Evolutionary conservation across 2,797 vertebrate species (phyloP), one percentile per base, ranked within the genome.

Genomic region (Gephyroberyx darwinii): DNA sequence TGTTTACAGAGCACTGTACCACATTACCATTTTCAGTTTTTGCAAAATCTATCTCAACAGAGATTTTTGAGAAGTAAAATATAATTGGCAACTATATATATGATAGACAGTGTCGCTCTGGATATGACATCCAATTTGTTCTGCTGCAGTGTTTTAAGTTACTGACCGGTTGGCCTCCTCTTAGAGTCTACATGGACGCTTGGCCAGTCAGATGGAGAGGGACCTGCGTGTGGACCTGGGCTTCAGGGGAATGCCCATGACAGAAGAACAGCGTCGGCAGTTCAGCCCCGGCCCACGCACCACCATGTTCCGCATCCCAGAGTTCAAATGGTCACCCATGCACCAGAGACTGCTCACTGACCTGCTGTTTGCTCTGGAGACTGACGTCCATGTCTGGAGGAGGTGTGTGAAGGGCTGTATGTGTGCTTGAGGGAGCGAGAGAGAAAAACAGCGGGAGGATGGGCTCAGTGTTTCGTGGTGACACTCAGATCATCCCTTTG

Each of bases 301-400:
- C 30, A 98, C 97, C 14, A 99, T 99, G 97, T 99, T 99, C 85
- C 97, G 98, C 30, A 99, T 99, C 86, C 98, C 98, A 3, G 98
- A 99, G 88, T 99, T 99, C 90, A 98, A 98, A 80, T 99, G 98
- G 98, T 99, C 98, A n/a, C 91, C 95, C 47, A 96, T 98, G 97
- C 98, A 99, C 85, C 98, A 99, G 91, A 91, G 98, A 17, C 94
- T 99, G 16, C 95, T 99, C 78, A 97, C 96, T 5, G 98, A 99
- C 87, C 90, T 99, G 90, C 95, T 99, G 8, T 98, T 98, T 86
- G 96, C 97, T 3, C 93, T 99, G 78, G 98, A 99, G 93, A 96
- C 96, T 6, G 98, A 99, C 77, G 95, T 99, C 48, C 97, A 98
- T 73, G 95, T 97, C 62, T 99, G 98, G 98, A 96, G 96, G 91